phyloP scores from a whole-genome alignment of 2,888 invertebrate species.

The Drymonia ruficornis region DNA sequence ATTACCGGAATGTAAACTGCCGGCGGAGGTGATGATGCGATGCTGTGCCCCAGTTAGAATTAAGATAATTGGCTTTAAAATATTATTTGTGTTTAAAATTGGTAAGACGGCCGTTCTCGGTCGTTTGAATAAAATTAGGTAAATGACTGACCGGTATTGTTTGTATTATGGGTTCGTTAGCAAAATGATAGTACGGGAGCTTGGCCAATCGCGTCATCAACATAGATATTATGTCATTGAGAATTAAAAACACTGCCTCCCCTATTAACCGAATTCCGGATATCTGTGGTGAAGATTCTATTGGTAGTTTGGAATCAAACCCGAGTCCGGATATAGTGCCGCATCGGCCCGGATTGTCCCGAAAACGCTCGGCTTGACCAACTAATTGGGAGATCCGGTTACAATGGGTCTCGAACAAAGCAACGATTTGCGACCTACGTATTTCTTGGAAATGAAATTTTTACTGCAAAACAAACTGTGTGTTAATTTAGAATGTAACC shows the following conservation, averaged over 20 bases:
- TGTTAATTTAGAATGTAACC: no score
- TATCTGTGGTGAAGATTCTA: conserved; percentile 2
- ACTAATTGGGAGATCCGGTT: conserved; percentile 45
- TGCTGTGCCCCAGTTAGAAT: background rate
- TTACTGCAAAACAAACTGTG: no score
- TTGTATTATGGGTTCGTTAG: no score
- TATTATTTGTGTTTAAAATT: background rate
- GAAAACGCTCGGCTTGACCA: conserved; percentile 37
- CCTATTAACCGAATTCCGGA: background rate
- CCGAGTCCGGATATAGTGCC: conserved; percentile 33
- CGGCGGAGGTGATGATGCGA: background rate
- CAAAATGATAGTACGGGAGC: no score
- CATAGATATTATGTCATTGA: no score
- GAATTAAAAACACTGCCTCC: background rate
- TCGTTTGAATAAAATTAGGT: background rate
- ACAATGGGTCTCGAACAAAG: conserved; percentile 6
- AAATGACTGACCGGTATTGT: background rate
- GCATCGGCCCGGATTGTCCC: conserved; percentile 26
- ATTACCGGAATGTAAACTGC: background rate
- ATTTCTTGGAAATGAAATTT: no score
- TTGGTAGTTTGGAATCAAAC: conserved; percentile 23
- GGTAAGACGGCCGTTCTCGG: conserved; percentile 2
- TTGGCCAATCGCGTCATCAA: no score
- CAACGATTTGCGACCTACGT: no score
- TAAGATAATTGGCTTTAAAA: background rate